Evolutionary conservation across 2,888 invertebrate genomes (phyloP).

Genomic region (Tolmerus cingulatus): DNA sequence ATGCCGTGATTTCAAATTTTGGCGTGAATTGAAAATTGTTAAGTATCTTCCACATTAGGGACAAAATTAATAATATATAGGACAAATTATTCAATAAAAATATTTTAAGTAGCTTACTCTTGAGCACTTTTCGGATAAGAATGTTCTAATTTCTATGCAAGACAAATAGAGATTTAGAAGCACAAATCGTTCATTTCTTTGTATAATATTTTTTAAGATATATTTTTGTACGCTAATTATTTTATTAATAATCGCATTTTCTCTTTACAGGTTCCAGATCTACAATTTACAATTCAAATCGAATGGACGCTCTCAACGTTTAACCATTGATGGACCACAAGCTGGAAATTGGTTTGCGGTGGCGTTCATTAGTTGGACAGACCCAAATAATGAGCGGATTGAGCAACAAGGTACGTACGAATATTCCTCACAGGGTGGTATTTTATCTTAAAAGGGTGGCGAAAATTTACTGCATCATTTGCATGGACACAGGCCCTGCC

Average conservation of each 20-base stretch:
- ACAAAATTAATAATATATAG: no score
- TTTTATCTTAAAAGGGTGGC: constrained; percentile 11
- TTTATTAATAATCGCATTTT: not conserved
- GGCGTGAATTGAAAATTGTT: no score
- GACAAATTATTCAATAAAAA: no score
- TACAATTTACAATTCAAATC: constrained; percentile 70
- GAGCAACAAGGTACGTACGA: constrained; percentile 73
- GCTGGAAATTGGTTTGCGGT: constrained; percentile 84
- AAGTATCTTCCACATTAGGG: no score
- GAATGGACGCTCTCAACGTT: constrained; percentile 68
- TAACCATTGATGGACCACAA: constrained; percentile 71
- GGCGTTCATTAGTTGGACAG: constrained; percentile 79
- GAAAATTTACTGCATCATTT: constrained; percentile 22
- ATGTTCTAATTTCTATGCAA: no score
- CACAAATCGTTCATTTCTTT: no score
- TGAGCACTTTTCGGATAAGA: no score
- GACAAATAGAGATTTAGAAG: no score
- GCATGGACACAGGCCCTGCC: not conserved
- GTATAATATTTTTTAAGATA: no score
- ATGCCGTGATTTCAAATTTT: no score
- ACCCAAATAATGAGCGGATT: constrained; percentile 76
- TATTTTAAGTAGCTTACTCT: no score
- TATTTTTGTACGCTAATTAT: not conserved
- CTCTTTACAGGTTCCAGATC: constrained; percentile 62
- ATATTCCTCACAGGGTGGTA: not conserved